Base-by-base conservation (phyloP, 2,797 vertebrate genomes). In the Huso huso region DNA sequence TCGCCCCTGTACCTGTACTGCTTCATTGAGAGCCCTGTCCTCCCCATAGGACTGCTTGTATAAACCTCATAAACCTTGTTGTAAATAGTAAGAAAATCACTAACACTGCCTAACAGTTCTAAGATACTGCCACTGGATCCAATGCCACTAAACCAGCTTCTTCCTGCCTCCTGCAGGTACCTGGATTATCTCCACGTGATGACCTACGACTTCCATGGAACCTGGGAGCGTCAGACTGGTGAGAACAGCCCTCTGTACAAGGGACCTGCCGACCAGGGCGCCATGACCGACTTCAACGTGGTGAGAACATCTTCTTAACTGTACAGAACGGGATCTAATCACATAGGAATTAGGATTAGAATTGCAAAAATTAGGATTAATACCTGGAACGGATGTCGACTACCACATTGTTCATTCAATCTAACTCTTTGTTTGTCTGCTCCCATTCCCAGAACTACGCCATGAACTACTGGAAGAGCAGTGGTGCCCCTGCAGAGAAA, bases 181-280 rank as follows among this genome's bases (percentile, higher is more conserved):
- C 72, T 93, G 80, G 92, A 94, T 77, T 92, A 92, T 70, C 74
- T 93, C 71, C 88, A 83, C 6, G 82, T 93, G 57, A 86, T 94
- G 89, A 89, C 88, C 71, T 93, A 91, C 0, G 88, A 93, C 82
- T 92, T 93, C 79, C 73, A 91, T 0, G 76, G 88, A 0, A 62
- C 84, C 50, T 85, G 86, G 91, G 77, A 82, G 4, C 65, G 72
- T 7, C 52, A 3, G 49, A 84, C 88, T 0, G 91, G 91, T 6
- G 89, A 93, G 77, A 92, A 92, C 83, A 93, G 92, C 73, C 89
- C 90, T 62, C 86, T 94, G 59, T 89, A 83, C 75, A 73, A 73
- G 66, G 83, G 86, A 68, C 75, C 75, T 15, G 65, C 77, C 69
- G 87, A 86, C n/a, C 51, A 70, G 48, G 72, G 72, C 11, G 65